Base-by-base conservation (phyloP, 2,888 invertebrate species). In the Exephanes ischioxanthus region DNA sequence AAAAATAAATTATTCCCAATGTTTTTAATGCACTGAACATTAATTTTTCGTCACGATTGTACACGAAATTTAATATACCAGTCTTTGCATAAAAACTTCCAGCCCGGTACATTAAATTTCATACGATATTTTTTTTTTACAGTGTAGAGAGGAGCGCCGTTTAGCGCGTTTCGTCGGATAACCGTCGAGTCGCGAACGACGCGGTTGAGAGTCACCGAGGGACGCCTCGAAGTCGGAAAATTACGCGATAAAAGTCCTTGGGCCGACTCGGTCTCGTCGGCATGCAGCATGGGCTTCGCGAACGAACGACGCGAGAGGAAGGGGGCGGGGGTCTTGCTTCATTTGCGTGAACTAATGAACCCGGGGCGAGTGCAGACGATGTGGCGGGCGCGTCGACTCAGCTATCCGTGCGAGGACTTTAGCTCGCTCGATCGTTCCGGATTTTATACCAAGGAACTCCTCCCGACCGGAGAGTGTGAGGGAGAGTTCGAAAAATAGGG, bases 181-280 rank as follows among this genome's bases (percentile, higher is more conserved):
- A 58, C 26, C 48, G 67, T 30, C 66, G 73, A 80, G 72, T 83
- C 58, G 9, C 37, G 53, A 67, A 48, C 33, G 22, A 80, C 45
- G 58, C 61, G 61, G 85, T 87, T 85, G 87, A 87, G 86, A 88
- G 63, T 82, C 86, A 78, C 77, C 78, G 68, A 51, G 61, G 55
- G 58, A 68, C 41, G 61, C 72, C 77, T 58, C 73, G 72, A 87
- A 89, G 89, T 89, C 85, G 88, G 87, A 88, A 89, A 91, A 92
- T 91, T 90, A 89, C 89, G 86, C 88, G 89, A 90, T 90, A 90
- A 90, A 91, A 91, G 88, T 89, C 86, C 86, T 86, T 86, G 80
- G 87, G 80, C 83, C 83, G 85, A 84, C 80, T 84, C 87, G 89
- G 86, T 86, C 89, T 89, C 87, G 55, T 71, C 66, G 68, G 51